Evolutionary conservation across 92 coral and sea anemone species (phyloP).

Genomic region (Zoanthus sociatus): DNA sequence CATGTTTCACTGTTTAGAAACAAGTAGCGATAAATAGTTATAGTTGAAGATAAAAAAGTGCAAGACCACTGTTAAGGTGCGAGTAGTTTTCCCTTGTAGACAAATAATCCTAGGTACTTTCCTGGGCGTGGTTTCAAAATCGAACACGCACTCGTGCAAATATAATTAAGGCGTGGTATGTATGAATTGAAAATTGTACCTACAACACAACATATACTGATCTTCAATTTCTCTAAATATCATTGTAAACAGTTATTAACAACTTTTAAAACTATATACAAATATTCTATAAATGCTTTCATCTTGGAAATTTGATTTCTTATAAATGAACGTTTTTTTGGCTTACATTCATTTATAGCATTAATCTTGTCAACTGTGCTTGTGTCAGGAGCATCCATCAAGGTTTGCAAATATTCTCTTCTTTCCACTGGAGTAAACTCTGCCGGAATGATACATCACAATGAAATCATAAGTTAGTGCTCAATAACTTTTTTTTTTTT

Average conservation of each 20-base stretch:
- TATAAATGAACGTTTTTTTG: not conserved
- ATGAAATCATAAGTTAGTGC: not conserved
- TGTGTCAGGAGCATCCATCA: constrained; percentile 39
- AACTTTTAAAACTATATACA: no score
- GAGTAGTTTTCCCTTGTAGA: no score
- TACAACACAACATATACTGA: no score
- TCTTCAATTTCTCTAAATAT: no score
- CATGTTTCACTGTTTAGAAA: constrained; percentile 20
- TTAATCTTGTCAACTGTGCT: constrained; percentile 26
- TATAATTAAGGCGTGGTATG: no score
- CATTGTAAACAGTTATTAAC: no score
- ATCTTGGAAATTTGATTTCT: not conserved
- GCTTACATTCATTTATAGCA: constrained; percentile 32
- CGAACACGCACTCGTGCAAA: no score
- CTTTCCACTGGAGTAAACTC: constrained; percentile 37
- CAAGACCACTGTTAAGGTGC: no score
- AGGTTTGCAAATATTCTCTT: constrained; percentile 17
- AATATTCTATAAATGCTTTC: not conserved
- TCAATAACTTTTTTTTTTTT: not conserved
- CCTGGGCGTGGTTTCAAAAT: no score
- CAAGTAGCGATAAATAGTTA: not conserved
- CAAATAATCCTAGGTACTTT: no score
- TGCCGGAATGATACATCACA: not conserved
- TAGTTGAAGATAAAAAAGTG: no score
- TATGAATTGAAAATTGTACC: no score